Evolutionary conservation across 2,888 invertebrate genomes (phyloP).

Genomic region (Anagyrus pseudococci): DNA sequence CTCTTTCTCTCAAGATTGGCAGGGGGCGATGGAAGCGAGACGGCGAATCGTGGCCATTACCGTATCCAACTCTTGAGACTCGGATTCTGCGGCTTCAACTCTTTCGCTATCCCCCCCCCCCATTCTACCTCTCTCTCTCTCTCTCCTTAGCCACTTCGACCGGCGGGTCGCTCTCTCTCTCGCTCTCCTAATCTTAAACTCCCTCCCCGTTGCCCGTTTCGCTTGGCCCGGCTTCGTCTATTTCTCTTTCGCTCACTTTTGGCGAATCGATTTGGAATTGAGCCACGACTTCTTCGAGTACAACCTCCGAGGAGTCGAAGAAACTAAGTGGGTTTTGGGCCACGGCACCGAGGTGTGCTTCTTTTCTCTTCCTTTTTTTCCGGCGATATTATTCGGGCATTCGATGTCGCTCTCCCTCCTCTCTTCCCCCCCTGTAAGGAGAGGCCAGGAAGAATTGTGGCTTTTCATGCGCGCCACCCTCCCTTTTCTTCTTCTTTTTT

Average conservation of each 20-base stretch:
- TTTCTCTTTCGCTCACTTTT: conserved; percentile 16
- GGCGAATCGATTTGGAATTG: conserved; percentile 36
- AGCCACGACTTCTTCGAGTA: conserved; percentile 20
- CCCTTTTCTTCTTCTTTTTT: too few species aligned
- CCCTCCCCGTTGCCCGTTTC: too few species aligned
- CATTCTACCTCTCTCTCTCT: conserved; percentile 3
- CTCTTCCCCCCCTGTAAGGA: too few species aligned
- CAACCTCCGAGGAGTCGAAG: conserved; percentile 5
- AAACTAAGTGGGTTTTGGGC: neutral
- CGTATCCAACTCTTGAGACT: conserved; percentile 30
- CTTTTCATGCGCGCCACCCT: too few species aligned
- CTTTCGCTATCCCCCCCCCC: conserved; percentile 9
- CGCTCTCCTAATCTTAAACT: too few species aligned
- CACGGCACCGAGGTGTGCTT: neutral
- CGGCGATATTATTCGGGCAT: too few species aligned
- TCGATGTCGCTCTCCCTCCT: too few species aligned
- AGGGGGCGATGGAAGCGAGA: conserved; percentile 7
- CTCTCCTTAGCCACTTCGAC: too few species aligned
- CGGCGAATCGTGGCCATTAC: conserved; percentile 36
- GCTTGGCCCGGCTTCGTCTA: neutral
- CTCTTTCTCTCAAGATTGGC: conserved; percentile 20
- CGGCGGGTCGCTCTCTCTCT: too few species aligned
- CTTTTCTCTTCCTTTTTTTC: neutral
- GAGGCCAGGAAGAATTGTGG: too few species aligned
- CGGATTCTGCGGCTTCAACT: conserved; percentile 33